A percentile compares a stretch with the other conserved stretches of the same genome.
These are phyloP conservation scores for Trissoscelio sp. DNA, from an alignment of 2,888 invertebrate species.

Conservation along the genomic window DNA sequence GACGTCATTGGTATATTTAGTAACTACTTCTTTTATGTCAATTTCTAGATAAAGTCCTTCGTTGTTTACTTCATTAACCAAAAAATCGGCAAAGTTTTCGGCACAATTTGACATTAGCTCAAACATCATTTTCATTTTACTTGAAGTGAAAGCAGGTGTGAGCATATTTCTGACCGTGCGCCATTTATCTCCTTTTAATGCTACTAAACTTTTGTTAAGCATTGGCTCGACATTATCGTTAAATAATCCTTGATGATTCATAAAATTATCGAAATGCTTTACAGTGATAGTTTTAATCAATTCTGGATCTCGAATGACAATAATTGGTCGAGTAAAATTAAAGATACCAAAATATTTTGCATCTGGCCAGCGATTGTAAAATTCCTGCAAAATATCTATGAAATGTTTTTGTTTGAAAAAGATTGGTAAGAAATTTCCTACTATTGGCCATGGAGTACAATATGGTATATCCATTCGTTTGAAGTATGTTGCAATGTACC, in stretches of 20 bases:
- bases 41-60: slow-evolving; percentile 43
- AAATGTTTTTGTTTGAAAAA: neutral
- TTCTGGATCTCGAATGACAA: slow-evolving; percentile 28
- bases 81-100: slow-evolving; percentile 74
- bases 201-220: slow-evolving; percentile 65
- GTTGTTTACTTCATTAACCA: slow-evolving; percentile 66
- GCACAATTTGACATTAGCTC: slow-evolving; percentile 83
- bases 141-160: slow-evolving; percentile 85
- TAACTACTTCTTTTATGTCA: slow-evolving; percentile 78
- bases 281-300: slow-evolving; percentile 42
- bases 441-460: neutral
- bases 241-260: slow-evolving; percentile 70
- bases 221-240: slow-evolving; percentile 63
- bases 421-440: neutral
- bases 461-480: slow-evolving; percentile 57
- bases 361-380: slow-evolving; percentile 46
- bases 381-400: neutral
- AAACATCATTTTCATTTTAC: slow-evolving; percentile 85
- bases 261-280: slow-evolving; percentile 58
- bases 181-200: slow-evolving; percentile 83
- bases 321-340: slow-evolving; percentile 71
- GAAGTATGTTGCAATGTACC: slow-evolving; percentile 4
- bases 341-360: slow-evolving; percentile 72
- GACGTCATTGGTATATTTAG: slow-evolving; percentile 75
- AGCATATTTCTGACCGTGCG: slow-evolving; percentile 84